These are phyloP conservation scores for Andrena haemorrhoa DNA, from an alignment of 2,888 invertebrate genomes.

Conservation along the genomic window DNA sequence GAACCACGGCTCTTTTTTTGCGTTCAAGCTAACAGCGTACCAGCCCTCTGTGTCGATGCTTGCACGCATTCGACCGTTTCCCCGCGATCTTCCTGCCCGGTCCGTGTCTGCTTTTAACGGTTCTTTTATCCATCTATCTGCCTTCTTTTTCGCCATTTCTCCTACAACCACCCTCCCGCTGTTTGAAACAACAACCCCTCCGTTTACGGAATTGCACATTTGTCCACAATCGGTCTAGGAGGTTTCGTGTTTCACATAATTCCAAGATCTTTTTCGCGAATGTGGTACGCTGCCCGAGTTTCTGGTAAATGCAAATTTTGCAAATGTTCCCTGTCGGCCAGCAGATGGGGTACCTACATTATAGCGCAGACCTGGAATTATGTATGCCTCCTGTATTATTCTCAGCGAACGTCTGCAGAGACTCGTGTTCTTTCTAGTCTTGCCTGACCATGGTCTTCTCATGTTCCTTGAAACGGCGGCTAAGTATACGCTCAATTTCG, in stretches of 20 bases:
- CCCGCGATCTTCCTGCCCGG: conserved; percentile 20
- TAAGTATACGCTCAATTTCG: conserved; percentile 29
- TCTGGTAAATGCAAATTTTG: conserved; percentile 33
- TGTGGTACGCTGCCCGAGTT: not conserved
- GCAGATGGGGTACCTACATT: conserved; percentile 30
- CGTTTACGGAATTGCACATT: conserved; percentile 29
- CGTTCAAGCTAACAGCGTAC: conserved; percentile 64
- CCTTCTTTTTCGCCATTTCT: not conserved
- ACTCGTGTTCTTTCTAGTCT: conserved; percentile 34
- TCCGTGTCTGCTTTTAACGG: conserved; percentile 33
- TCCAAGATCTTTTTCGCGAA: not conserved
- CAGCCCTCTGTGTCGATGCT: conserved; percentile 19
- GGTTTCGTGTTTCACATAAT: conserved; percentile 11
- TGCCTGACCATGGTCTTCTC: conserved; percentile 10
- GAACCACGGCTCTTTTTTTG: conserved; percentile 69
- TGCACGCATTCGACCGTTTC: conserved; percentile 44
- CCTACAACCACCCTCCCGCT: not conserved
- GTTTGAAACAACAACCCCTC: not conserved
- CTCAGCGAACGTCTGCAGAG: conserved; percentile 9
- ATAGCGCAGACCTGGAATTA: conserved; percentile 41
- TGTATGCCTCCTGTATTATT: conserved; percentile 51
- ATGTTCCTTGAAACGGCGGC: conserved; percentile 20
- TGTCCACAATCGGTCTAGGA: conserved; percentile 19
- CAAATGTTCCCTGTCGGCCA: conserved; percentile 1
- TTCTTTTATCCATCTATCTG: conserved; percentile 16